Evolutionary conservation across 2,797 vertebrate species (phyloP).

Genomic region (Odontamblyopus lacepedii): DNA sequence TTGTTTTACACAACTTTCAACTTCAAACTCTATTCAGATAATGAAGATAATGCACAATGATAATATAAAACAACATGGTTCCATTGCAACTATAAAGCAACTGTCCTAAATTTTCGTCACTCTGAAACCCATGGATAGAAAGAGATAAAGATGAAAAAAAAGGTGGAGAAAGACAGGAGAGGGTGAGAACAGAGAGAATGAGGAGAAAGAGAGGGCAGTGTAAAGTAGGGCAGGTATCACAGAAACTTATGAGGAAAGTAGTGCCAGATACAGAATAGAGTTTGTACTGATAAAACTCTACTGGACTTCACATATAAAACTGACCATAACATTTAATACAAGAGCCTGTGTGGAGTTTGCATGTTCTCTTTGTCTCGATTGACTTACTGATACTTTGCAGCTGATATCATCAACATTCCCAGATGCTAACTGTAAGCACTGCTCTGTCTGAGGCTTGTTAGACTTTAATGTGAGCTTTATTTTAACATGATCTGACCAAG

Average conservation of each 20-base stretch:
- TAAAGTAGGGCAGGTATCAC: constrained; percentile 75
- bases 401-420: too few relatives aligned
- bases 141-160: neutral
- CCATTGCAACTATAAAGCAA: too few relatives aligned
- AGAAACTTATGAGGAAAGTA: constrained; percentile 41
- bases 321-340: neutral
- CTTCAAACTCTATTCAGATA: too few relatives aligned
- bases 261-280: constrained; percentile 44
- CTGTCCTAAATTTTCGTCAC: too few relatives aligned
- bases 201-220: constrained; percentile 4
- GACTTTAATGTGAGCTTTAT: too few relatives aligned
- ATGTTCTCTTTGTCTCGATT: neutral
- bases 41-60: too few relatives aligned
- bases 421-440: too few relatives aligned
- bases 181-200: neutral
- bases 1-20: too few relatives aligned
- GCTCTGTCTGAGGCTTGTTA: too few relatives aligned
- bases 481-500: too few relatives aligned
- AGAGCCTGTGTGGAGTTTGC: neutral
- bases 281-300: constrained; percentile 2
- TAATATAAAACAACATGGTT: too few relatives aligned
- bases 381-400: neutral
- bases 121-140: too few relatives aligned
- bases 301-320: neutral
- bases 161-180: neutral